phyloP scores from a whole-genome alignment of 2,797 vertebrate genomes.

The Streptopelia turtur region DNA sequence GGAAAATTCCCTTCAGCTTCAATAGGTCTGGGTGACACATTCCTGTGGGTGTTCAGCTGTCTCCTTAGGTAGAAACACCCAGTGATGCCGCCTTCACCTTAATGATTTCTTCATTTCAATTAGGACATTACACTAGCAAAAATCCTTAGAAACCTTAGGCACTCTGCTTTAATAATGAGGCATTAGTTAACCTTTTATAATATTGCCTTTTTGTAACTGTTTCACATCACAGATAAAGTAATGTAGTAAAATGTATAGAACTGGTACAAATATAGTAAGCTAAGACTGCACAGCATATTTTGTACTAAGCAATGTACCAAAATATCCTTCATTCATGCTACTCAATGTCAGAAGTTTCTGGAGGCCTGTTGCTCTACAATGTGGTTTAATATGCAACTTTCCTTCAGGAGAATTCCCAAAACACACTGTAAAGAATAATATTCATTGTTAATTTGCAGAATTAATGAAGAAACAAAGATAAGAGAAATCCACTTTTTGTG shows the following conservation, averaged over 20 bases:
- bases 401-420: background rate
- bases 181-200: background rate
- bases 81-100: background rate
- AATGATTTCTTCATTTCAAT: background rate
- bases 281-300: background rate
- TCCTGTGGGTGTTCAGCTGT: too few relatives aligned
- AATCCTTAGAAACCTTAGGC: background rate
- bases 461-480: background rate
- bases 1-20: background rate
- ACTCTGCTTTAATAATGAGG: background rate
- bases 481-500: background rate
- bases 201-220: background rate
- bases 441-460: background rate
- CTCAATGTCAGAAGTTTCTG: background rate
- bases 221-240: background rate
- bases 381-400: background rate
- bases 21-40: background rate
- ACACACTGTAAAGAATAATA: background rate
- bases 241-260: background rate
- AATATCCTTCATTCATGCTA: background rate
- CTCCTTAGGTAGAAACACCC: background rate
- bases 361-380: background rate
- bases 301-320: background rate
- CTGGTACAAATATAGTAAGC: background rate
- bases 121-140: background rate